Evolutionary conservation across 2,888 invertebrate genomes (phyloP), one percentile per base, ranked within the genome.

Genomic region (Hypolimnas misippus): DNA sequence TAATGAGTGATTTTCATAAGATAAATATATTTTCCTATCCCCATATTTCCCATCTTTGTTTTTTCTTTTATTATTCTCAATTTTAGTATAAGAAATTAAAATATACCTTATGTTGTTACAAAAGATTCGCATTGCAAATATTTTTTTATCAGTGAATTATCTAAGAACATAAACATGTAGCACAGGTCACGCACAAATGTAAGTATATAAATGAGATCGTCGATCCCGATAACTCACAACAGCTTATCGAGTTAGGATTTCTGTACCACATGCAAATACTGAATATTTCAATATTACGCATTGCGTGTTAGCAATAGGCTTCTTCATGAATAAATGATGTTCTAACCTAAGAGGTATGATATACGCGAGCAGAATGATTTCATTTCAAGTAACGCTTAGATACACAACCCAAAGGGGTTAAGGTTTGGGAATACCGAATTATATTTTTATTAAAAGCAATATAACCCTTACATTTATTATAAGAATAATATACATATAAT

Each of bases 181-280:
- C 57, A 54, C 62, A 58, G 61, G 60, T 63, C 68, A 70, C 68
- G 70, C 63, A 68, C 63, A 52, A 64, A 56, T 67, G 62, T 62
- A 52, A 46, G 44, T 56, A 64, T 64, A 64, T 62, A 64, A 66
- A 52, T 40, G 57, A 58, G 60, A 64, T 67, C 46, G 57, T 42
- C 54, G 59, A 59, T 69, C 67, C 63, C 66, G 70, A 70, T 70
- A 73, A 73, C 71, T 57, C 61, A 61, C 63, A 55, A 63, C 57
- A 57, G 57, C 63, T 66, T 66, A 66, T 63, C 61, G 50, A 53
- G 51, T 63, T 61, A 63, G 59, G 57, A 66, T 66, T 63, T 57
- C 66, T 55, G 57, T 61, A 63, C 63, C 63, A 61, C 66, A 63
- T 66, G 66, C 66, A 66, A 66, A 66, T 66, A 63, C 60, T 57